Percentiles rank a stretch among this genome's conserved stretches.
Evolutionary conservation across 2,797 vertebrate species (phyloP).

Genomic region (Pseudocheirus occidentalis): DNA sequence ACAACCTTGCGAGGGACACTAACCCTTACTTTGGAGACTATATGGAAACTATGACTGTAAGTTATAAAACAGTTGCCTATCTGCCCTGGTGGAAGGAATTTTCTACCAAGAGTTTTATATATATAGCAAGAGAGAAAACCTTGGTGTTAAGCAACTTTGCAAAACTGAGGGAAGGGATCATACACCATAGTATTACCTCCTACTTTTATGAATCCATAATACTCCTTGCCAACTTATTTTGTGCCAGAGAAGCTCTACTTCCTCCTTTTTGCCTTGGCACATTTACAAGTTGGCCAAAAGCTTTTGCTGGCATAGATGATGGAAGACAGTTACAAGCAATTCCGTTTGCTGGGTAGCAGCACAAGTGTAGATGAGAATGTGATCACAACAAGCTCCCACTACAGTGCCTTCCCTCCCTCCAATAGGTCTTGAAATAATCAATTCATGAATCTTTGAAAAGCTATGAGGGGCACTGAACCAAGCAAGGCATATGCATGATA

Average conservation of each 20-base stretch:
- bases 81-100: not conserved
- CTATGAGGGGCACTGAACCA: not conserved
- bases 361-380: not conserved
- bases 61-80: not conserved
- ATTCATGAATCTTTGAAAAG: not conserved
- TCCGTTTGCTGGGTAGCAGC: not conserved
- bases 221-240: not conserved
- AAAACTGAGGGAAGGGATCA: not conserved
- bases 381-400: not conserved
- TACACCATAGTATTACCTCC: not conserved
- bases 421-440: not conserved
- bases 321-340: not conserved
- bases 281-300: not conserved
- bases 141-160: not conserved
- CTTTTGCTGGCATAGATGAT: not conserved
- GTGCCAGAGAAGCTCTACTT: not conserved
- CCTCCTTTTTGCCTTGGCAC: not conserved
- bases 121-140: not conserved
- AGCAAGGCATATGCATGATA: not conserved
- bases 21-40: not conserved
- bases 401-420: not conserved
- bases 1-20: not conserved
- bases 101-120: not conserved
- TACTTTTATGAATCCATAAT: not conserved
- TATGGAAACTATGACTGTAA: not conserved